Base-by-base conservation (phyloP, 2,113 vertebrate genomes). In the Python bivittatus region DNA sequence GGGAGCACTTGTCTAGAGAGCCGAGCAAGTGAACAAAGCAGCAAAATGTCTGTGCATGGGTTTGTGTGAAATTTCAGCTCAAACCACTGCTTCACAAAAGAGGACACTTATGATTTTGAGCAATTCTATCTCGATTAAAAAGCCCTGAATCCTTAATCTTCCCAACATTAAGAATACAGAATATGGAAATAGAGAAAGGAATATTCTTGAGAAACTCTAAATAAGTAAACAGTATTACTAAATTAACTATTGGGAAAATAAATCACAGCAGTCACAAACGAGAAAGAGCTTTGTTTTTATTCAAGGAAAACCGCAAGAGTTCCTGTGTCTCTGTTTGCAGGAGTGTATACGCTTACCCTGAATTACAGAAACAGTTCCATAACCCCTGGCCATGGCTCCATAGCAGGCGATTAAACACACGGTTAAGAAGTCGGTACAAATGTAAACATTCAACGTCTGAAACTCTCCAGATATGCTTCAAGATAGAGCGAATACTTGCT, bases 291-390 rank as follows among this genome's bases (percentile, higher is more conserved):
- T 23, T 68, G 12, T 20, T 58, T 52, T 88, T 33, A 94, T 92
- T 61, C 88, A 91, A 94, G n/a, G 54, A 88, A 68, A 44, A 93
- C 22, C 88, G 57, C 92, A 79, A 92, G 15, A 53, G 42, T 53
- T 79, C 88, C 91, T 89, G 89, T 64, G 72, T 93, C 91, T 38
- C 33, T 22, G 33, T 79, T 22, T 8, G 48, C 20, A 6, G 22
- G 72, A 79, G 33, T 90, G 79, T 93, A 1, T 0, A 0, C 20
- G 53, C 98, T 97, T 98, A 99, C 98, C 98, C 98, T 95, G 99
- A 99, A 97, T 98, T 99, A 96, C 98, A 99, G 97, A 99, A 99
- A 97, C 98, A 99, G 96, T 99, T 99, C 99, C 99, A 99, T 1
- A 99, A 96, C 53, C 99, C 99, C 96, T 99, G 99, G 58, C 99